Base-by-base conservation (phyloP, 2,797 vertebrate species). In the Catamblyrhynchus diadema region DNA sequence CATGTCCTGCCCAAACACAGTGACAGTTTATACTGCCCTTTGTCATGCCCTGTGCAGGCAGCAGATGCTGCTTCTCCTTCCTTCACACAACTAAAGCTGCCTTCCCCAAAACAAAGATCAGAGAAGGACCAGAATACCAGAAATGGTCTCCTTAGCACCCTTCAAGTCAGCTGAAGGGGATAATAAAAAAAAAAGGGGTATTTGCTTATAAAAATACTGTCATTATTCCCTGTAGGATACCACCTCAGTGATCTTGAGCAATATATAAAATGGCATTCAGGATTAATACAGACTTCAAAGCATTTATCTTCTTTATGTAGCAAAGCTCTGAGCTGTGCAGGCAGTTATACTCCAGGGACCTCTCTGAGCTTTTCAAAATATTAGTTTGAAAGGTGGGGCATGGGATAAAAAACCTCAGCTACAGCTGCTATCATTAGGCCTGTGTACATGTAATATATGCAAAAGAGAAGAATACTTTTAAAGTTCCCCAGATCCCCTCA, bases 261-360 rank as follows among this genome's bases (percentile, higher is more conserved):
- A 60, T 22, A 62, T 22, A 23, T 75, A 75, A 91, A 94, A 48
- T 24, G 22, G 91, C 89, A 88, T 27, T 87, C 57, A 64, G 87
- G 88, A 94, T 95, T 92, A 96, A 72, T 4, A 86, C 23, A 59
- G 79, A 94, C 89, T 96, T 97, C 95, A 94, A 96, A 97, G 94
- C 91, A 75, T 74, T 94, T 88, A 93, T 96, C 89, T 92, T 92
- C 82, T 86, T 88, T 33, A 91, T 65, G 62, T 73, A 42, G 65
- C 59, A 83, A 66, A 96, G 85, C 82, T 88, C 88, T 5, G 20
- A 92, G 87, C 77, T 79, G 59, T 14, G 4, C 28, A 94, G 90
- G 62, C 86, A 83, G 72, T 62, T 59, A 65, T 39, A 87, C 92
- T 56, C 93, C 86, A 94, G 88, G 66, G 96, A 94, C 79, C 71